Evolutionary conservation across 2,888 invertebrate species (phyloP), one percentile per base, ranked within the genome.

Genomic region (Hipparchia semele): DNA sequence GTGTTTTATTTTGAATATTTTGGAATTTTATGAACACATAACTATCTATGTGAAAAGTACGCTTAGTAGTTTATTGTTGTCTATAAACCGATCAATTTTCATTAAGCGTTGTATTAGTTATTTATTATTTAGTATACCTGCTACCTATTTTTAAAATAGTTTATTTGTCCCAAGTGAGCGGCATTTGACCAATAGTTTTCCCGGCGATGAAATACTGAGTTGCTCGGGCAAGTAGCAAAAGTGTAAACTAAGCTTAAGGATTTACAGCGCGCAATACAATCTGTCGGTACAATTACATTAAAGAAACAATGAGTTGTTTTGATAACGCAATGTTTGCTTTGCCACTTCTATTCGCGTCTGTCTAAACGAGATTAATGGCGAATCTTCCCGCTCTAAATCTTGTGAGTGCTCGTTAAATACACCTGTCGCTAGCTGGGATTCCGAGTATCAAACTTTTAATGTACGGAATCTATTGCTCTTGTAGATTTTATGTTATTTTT

Each of bases 331-430:
- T 87, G 87, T 90, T 90, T 88, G 83, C 82, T 84, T 85, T 87
- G 84, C 86, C 80, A 81, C 81, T 83, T 82, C 85, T 89, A 90
- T 90, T 90, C 85, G 82, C 84, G 89, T 88, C 88, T 85, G 84
- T 88, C 82, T 85, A 84, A 92, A 90, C 84, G 84, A 87, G 92
- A 92, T 92, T 93, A 92, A 94, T 90, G 89, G 89, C 85, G 83
- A 89, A 90, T 91, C 88, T 86, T 86, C 82, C 80, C 85, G 85
- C 83, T 84, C 84, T 92, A 93, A 93, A 94, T 92, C 92, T 90
- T 87, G 13, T 80, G 84, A 81, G 84, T 80, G 85, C 83, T 87
- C 90, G 89, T 94, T 91, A 93, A 93, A 91, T 91, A 89, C 93
- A 94, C 92, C 92, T 94, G 93, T 90, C 90, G 86, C 83, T 85